A percentile compares a stretch with the other conserved stretches of the same genome.
Conservation (phyloP, 2,113 vertebrate genomes). For the Gulo gulo region DNA sequence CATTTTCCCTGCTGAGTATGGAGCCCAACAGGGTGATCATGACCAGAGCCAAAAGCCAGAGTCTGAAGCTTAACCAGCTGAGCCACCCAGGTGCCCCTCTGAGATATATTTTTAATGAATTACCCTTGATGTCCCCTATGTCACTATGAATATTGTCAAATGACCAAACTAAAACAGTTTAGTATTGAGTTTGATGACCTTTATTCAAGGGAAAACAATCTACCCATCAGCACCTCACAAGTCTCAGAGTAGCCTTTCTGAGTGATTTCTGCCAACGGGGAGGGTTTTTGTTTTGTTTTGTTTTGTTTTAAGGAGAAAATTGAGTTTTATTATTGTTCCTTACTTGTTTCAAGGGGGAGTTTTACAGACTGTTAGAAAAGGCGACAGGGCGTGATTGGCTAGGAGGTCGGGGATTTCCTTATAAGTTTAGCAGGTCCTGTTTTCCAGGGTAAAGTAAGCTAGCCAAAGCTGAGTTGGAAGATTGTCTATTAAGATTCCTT, state of each 20-base stretch:
- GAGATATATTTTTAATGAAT: not conserved
- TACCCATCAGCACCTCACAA: not conserved
- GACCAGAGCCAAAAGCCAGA: too few relatives aligned
- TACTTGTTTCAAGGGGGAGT: too few relatives aligned
- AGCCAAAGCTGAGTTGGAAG: not conserved
- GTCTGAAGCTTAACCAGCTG: not conserved
- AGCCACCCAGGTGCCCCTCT: not conserved
- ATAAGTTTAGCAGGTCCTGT: not conserved
- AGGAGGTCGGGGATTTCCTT: not conserved
- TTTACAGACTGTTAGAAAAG: not conserved
- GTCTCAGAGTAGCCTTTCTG: not conserved
- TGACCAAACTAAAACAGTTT: not conserved
- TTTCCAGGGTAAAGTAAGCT: not conserved
- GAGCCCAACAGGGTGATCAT: too few relatives aligned
- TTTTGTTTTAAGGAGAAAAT: too few relatives aligned
- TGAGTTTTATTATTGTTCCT: too few relatives aligned
- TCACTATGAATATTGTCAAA: not conserved
- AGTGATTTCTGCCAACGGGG: not conserved
- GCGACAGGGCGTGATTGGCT: not conserved
- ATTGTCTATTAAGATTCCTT: not conserved
- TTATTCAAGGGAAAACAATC: not conserved
- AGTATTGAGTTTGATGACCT: not conserved
- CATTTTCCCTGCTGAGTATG: not conserved
- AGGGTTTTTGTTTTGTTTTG: too few relatives aligned
- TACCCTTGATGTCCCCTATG: not conserved